A percentile compares a stretch with the other conserved stretches of the same genome.
These are phyloP conservation scores for Tholera decimalis DNA, from an alignment of 2,888 invertebrate species.

Conservation along the genomic window DNA sequence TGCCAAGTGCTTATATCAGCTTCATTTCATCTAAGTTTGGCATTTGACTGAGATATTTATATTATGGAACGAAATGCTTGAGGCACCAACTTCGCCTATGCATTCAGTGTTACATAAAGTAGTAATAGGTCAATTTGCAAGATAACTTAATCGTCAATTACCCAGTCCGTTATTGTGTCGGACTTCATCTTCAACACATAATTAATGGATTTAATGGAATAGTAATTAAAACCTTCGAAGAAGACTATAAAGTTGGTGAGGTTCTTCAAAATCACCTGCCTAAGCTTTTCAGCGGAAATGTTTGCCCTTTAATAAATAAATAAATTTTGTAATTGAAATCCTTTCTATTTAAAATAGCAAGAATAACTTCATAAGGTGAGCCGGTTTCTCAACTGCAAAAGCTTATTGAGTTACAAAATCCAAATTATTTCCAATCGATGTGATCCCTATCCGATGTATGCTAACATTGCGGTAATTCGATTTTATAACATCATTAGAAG, in stretches of 20 bases:
- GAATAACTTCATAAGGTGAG: neutral
- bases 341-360: neutral
- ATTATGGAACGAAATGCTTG: too few relatives aligned
- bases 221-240: constrained; percentile 25
- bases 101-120: neutral
- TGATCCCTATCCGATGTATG: constrained; percentile 38
- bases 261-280: neutral
- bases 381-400: constrained; percentile 13
- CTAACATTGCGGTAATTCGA: constrained; percentile 45
- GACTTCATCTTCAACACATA: neutral
- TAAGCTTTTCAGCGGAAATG: neutral
- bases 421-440: constrained; percentile 42
- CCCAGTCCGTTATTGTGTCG: neutral
- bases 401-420: constrained; percentile 32
- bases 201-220: neutral
- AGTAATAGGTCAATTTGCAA: neutral
- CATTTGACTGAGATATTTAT: too few relatives aligned
- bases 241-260: constrained; percentile 10
- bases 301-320: neutral
- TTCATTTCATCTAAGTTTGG: too few relatives aligned
- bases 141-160: neutral
- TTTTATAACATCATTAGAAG: constrained; percentile 60
- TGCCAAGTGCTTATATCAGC: too few relatives aligned
- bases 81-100: neutral
- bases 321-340: neutral